Evolutionary conservation across 2,888 invertebrate genomes (phyloP).

Genomic region (Hyles lineata): DNA sequence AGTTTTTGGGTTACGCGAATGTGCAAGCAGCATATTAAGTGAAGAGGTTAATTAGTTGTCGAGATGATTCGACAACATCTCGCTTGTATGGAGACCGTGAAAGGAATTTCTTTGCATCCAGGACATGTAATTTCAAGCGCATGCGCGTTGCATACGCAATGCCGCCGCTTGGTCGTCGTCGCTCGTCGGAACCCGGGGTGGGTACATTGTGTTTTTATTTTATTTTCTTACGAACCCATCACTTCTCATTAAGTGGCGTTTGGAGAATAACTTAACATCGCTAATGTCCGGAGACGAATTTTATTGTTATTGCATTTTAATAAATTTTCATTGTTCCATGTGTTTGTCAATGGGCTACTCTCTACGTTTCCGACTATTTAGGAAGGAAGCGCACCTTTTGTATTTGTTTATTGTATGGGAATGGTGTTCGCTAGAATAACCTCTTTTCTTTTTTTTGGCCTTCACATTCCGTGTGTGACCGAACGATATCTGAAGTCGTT

Average conservation of each 20-base stretch:
- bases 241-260: slow-evolving; percentile 85
- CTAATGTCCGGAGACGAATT: slow-evolving; percentile 84
- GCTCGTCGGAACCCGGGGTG: slow-evolving; percentile 65
- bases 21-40: not conserved
- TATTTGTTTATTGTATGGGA: slow-evolving; percentile 57
- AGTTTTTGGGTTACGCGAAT: not conserved
- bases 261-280: slow-evolving; percentile 83
- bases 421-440: slow-evolving; percentile 34
- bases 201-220: slow-evolving; percentile 76
- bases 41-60: slow-evolving; percentile 26
- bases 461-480: not conserved
- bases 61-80: slow-evolving; percentile 56
- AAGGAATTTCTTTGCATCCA: slow-evolving; percentile 76
- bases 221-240: slow-evolving; percentile 84
- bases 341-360: slow-evolving; percentile 63
- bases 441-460: not conserved
- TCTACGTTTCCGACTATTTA: slow-evolving; percentile 67
- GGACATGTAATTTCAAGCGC: slow-evolving; percentile 75
- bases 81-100: slow-evolving; percentile 53
- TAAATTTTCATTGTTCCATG: slow-evolving; percentile 78
- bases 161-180: slow-evolving; percentile 40
- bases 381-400: slow-evolving; percentile 74
- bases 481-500: not conserved
- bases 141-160: slow-evolving; percentile 77
- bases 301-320: slow-evolving; percentile 85